phyloP scores from a whole-genome alignment of 2,888 invertebrate genomes.

The Dichetophora obliterata region DNA sequence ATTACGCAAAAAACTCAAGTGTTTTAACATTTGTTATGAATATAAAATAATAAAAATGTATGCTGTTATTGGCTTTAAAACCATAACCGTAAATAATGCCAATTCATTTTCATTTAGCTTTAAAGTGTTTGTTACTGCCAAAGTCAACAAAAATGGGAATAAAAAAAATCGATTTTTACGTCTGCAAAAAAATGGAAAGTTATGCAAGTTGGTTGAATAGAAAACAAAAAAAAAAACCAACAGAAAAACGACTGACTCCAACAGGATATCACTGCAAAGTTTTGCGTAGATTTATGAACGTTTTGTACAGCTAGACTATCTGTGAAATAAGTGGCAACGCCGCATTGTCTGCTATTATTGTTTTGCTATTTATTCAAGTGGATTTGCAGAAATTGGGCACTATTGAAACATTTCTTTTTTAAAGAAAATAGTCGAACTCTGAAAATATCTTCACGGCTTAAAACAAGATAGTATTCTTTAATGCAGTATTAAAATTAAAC shows the following conservation, averaged over 20 bases:
- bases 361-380: neutral
- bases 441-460: no score
- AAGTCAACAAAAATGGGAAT: neutral
- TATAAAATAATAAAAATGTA: no score
- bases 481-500: no score
- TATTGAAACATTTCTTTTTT: neutral
- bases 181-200: neutral
- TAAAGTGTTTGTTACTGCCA: neutral
- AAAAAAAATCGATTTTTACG: neutral
- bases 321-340: slow-evolving; percentile 3
- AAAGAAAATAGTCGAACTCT: no score
- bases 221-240: neutral
- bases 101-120: no score
- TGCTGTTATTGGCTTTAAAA: no score
- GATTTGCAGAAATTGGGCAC: neutral
- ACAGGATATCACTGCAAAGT: neutral
- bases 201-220: neutral
- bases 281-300: neutral
- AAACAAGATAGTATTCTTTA: no score
- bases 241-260: neutral
- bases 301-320: neutral
- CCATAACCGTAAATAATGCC: no score
- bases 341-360: neutral
- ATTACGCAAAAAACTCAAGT: no score
- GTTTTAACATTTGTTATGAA: no score